Percentiles rank a stretch among this genome's conserved stretches.
phyloP scores from a whole-genome alignment of 2,888 invertebrate genomes.

The Plutella xylostella region DNA sequence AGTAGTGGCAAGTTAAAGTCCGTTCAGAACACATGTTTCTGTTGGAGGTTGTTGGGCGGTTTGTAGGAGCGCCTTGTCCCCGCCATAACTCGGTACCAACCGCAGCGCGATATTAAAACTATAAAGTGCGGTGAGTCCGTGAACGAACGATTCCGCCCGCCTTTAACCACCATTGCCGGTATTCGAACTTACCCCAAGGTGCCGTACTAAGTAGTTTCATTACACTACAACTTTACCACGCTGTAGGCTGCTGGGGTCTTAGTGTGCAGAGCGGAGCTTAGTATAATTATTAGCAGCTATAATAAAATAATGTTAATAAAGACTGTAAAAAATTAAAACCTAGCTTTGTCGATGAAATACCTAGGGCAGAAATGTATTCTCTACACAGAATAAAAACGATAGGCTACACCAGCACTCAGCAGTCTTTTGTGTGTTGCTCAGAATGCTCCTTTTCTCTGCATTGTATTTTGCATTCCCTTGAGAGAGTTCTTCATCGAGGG shows the following conservation, averaged over 20 bases:
- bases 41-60: constrained; percentile 30
- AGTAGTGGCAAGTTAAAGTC: constrained; percentile 26
- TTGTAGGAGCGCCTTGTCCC: constrained; percentile 47
- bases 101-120: constrained; percentile 58
- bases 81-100: constrained; percentile 44
- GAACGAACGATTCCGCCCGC: constrained; percentile 20
- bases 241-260: no score
- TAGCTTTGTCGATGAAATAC: no score
- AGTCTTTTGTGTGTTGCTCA: no score
- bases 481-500: background rate
- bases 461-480: background rate
- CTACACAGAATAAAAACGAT: no score
- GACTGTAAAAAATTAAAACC: no score
- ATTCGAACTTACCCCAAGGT: background rate
- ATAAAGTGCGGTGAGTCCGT: constrained; percentile 51
- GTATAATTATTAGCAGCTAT: no score
- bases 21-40: constrained; percentile 27
- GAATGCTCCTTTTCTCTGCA: no score
- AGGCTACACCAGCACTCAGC: no score
- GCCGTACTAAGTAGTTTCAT: background rate
- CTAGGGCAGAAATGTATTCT: no score
- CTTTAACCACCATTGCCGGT: constrained; percentile 30
- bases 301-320: no score
- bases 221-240: background rate
- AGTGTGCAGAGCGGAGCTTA: no score